phyloP scores from a whole-genome alignment of 2,113 vertebrate genomes.

The Callithrix jacchus region DNA sequence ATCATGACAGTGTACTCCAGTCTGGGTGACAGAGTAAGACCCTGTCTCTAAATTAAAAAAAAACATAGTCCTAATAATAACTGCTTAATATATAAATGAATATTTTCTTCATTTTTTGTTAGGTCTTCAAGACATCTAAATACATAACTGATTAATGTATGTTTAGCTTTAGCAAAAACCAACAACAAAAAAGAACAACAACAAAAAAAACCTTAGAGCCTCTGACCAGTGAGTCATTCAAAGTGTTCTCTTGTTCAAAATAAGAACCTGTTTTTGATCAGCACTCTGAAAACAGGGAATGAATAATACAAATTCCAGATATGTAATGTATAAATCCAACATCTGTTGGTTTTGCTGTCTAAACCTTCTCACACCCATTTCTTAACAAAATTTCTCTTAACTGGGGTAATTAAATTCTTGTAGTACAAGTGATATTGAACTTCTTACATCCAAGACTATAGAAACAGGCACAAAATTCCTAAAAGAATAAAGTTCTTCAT shows the following conservation, averaged over 20 bases:
- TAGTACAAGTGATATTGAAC: not conserved
- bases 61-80: slow-evolving; percentile 3
- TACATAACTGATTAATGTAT: not conserved
- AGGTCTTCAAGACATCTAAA: not conserved
- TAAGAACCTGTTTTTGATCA: not conserved
- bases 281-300: slow-evolving; percentile 14
- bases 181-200: not conserved
- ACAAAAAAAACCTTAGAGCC: not conserved
- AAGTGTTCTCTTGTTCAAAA: not conserved
- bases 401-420: not conserved
- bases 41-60: too few relatives aligned
- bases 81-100: slow-evolving; percentile 26
- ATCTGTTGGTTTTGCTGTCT: slow-evolving; percentile 35
- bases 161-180: slow-evolving; percentile 26
- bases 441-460: not conserved
- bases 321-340: not conserved
- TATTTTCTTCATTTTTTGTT: slow-evolving; percentile 13
- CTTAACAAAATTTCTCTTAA: not conserved
- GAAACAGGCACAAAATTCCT: not conserved
- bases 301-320: not conserved
- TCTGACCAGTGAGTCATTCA: not conserved
- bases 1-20: too few relatives aligned
- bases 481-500: not conserved
- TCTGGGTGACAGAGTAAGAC: too few relatives aligned
- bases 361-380: not conserved